Evolutionary conservation across 2,888 invertebrate genomes (phyloP).

Genomic region (Drosophila quinaria): DNA sequence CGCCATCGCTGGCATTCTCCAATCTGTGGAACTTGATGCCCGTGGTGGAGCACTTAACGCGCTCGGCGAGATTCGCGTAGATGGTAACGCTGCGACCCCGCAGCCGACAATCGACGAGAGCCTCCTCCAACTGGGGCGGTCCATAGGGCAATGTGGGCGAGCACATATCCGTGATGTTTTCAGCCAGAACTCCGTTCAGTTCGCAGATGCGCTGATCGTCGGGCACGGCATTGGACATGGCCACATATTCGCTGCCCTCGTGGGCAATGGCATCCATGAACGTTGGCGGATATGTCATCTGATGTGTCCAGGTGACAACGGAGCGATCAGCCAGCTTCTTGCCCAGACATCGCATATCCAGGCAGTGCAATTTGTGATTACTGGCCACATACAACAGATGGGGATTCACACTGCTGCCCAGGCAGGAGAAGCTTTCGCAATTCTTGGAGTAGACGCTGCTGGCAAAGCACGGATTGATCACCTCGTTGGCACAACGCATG

Average conservation of each 20-base stretch:
- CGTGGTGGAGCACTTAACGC: conserved; percentile 76
- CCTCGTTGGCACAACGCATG: conserved; percentile 57
- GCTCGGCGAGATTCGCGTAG: conserved; percentile 66
- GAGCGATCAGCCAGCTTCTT: conserved; percentile 61
- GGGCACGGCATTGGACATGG: conserved; percentile 68
- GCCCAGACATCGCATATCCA: conserved; percentile 77
- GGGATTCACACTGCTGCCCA: conserved; percentile 73
- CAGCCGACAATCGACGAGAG: conserved; percentile 60
- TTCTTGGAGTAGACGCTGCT: conserved; percentile 53
- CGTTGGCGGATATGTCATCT: conserved; percentile 76
- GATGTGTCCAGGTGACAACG: conserved; percentile 83
- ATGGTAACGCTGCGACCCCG: conserved; percentile 66
- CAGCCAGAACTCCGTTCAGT: conserved; percentile 41
- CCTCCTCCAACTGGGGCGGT: conserved; percentile 73
- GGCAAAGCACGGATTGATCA: conserved; percentile 60
- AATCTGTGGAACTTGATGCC: conserved; percentile 73
- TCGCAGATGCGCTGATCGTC: conserved; percentile 81
- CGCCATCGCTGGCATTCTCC: conserved; percentile 34
- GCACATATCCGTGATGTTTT: conserved; percentile 29
- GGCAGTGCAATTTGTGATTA: conserved; percentile 81
- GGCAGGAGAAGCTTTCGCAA: conserved; percentile 78
- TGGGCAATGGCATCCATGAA: conserved; percentile 70
- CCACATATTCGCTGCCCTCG: conserved; percentile 74
- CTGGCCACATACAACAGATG: conserved; percentile 82
- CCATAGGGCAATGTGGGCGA: conserved; percentile 76